Evolutionary conservation across 2,797 vertebrate species (phyloP), one percentile per base, ranked within the genome.

Genomic region (Cheracebus regulus): DNA sequence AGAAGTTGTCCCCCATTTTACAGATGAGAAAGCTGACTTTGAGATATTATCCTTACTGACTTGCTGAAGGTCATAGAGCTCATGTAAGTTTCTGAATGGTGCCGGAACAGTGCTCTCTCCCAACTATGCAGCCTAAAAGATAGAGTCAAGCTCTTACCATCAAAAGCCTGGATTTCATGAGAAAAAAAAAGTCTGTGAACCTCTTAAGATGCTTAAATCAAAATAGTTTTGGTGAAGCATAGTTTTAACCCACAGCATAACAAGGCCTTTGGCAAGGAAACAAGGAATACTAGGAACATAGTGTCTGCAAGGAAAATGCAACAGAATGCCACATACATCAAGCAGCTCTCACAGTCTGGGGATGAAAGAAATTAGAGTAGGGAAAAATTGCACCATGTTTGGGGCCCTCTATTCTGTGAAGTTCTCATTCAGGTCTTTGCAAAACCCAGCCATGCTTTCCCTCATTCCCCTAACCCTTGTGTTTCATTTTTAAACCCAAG

Each of bases 291-390:
- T 81, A 90, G 73, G 80, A 96, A 82, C 84, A 64, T 19, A 78
- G 64, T 76, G 75, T 97, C 95, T 98, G 88, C 57, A 39, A 85
- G 73, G 83, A 90, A 90, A 93, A 89, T 44, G 78, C n/a, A 72
- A 58, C 75, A 55, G 90, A 96, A 89, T 92, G 73, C 93, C 90
- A 80, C 90, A 89, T 94, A n/a, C 33, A 95, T 97, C 79, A 95
- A 93, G 81, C 81, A 61, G 90, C 78, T 97, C 94, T 96, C 95
- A 89, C 2, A 24, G 55, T 67, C 96, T 39, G 7, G 58, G 58
- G 92, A 97, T 96, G 88, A 96, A 97, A 97, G 92, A 97, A 96
- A 97, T 95, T 26, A 94, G 78, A 93, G 82, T 33, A 48, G 57
- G 46, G 44, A 7, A 4, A 90, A 83, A 81, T 72, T 70, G 85